phyloP scores from a whole-genome alignment of 1,140 invertebrate genomes.

The Drosophila pachea region DNA sequence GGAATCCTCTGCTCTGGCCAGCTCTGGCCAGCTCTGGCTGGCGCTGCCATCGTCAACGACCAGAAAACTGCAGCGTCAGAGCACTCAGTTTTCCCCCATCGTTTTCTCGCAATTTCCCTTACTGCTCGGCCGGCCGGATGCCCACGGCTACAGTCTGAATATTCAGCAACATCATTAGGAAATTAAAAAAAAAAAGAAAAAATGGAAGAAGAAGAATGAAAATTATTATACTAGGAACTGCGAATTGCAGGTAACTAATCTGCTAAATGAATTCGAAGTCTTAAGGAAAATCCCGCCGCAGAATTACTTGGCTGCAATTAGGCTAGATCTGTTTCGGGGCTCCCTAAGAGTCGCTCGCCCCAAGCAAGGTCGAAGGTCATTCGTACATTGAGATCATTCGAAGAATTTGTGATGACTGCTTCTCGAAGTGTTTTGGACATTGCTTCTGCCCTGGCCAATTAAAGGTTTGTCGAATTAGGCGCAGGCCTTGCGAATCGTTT shows the following conservation, averaged over 20 bases:
- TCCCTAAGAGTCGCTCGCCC: too few relatives aligned
- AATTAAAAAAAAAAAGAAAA: slow-evolving; percentile 57
- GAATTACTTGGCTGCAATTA: neutral
- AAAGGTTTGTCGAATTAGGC: slow-evolving; percentile 23
- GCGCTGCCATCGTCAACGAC: slow-evolving; percentile 19
- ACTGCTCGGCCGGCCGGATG: neutral
- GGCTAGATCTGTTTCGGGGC: neutral
- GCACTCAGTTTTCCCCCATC: slow-evolving; percentile 12
- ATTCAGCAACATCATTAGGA: slow-evolving; percentile 57
- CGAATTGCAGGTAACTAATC: neutral
- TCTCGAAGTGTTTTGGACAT: neutral
- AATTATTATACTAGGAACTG: neutral
- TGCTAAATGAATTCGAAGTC: neutral
- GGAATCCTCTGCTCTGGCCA: neutral
- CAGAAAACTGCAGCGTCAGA: slow-evolving; percentile 64
- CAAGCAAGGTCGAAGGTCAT: too few relatives aligned
- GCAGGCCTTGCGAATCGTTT: slow-evolving; percentile 27
- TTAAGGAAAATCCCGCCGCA: too few relatives aligned
- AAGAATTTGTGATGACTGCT: too few relatives aligned
- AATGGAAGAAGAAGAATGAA: slow-evolving; percentile 8
- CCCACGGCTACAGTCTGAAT: slow-evolving; percentile 21
- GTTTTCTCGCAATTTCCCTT: neutral
- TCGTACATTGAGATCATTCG: too few relatives aligned
- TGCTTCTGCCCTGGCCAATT: slow-evolving; percentile 14
- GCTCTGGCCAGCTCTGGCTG: slow-evolving; percentile 4